These are phyloP conservation scores for Lypha dubia DNA, from an alignment of 2,888 invertebrate genomes.

Conservation along the genomic window DNA sequence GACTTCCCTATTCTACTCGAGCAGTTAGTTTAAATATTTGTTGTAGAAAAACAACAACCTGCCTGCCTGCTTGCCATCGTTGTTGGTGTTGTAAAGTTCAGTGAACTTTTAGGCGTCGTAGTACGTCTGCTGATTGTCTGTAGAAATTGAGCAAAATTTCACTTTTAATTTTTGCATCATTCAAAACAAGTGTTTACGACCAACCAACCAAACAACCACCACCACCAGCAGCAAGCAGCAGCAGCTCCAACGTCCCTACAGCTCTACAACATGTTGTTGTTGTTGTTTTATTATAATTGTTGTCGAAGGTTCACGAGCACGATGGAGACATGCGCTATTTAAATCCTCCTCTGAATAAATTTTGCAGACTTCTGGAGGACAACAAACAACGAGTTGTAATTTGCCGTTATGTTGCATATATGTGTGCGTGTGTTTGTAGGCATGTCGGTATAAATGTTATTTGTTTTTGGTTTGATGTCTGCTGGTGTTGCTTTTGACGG, in stretches of 20 bases:
- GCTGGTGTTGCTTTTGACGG: constrained; percentile 63
- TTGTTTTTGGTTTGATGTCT: constrained; percentile 71
- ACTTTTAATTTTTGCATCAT: constrained; percentile 83
- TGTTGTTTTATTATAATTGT: constrained; percentile 68
- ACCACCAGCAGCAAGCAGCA: neutral
- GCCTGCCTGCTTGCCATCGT: constrained; percentile 8
- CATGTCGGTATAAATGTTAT: constrained; percentile 71
- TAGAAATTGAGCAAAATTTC: constrained; percentile 79
- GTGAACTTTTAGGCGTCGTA: constrained; percentile 72
- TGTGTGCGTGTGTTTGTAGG: constrained; percentile 41
- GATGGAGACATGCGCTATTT: constrained; percentile 74
- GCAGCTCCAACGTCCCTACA: neutral
- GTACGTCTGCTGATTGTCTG: constrained; percentile 71
- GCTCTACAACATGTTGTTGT: constrained; percentile 3
- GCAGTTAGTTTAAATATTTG: constrained; percentile 16
- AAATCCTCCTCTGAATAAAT: constrained; percentile 50
- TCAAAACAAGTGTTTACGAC: constrained; percentile 69
- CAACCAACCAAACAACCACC: constrained; percentile 18
- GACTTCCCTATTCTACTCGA: constrained; percentile 33
- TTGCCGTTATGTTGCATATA: constrained; percentile 72
- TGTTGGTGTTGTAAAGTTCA: constrained; percentile 52
- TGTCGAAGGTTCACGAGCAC: constrained; percentile 76
- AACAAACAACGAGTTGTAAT: constrained; percentile 43
- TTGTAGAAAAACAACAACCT: neutral
- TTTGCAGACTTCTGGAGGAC: constrained; percentile 67